A percentile compares a stretch with the other conserved stretches of the same genome.
Evolutionary conservation across 2,797 vertebrate genomes (phyloP).

Genomic region (Remorina albescens): DNA sequence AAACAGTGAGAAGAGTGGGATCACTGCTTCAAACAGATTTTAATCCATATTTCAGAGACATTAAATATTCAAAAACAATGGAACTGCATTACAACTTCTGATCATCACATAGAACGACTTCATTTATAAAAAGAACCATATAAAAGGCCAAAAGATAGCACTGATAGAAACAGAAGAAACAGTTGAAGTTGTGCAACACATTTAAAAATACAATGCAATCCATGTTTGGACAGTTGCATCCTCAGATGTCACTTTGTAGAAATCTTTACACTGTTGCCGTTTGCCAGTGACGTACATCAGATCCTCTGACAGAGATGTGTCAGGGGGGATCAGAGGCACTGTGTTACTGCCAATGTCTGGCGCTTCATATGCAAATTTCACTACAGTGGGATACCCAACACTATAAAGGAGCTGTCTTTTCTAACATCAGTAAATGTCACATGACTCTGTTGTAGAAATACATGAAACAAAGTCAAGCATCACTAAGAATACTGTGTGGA

Average conservation of each 20-base stretch:
- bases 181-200: constrained; percentile 90
- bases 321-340: constrained; percentile 39
- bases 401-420: constrained; percentile 22
- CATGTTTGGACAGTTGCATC: constrained; percentile 86
- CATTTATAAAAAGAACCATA: constrained; percentile 89
- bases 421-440: constrained; percentile 9
- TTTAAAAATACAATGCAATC: constrained; percentile 90
- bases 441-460: constrained; percentile 1
- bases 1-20: constrained; percentile 71
- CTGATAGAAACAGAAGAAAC: constrained; percentile 81
- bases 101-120: constrained; percentile 92
- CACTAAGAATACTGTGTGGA: not conserved
- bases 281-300: constrained; percentile 57
- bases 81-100: constrained; percentile 93
- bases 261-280: constrained; percentile 86
- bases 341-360: constrained; percentile 23
- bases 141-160: constrained; percentile 85
- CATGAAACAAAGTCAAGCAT: not conserved
- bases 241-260: constrained; percentile 86
- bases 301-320: constrained; percentile 30
- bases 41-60: constrained; percentile 92
- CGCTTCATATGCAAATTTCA: constrained; percentile 11
- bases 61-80: constrained; percentile 96
- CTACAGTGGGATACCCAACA: constrained; percentile 16
- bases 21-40: constrained; percentile 90